Base-by-base conservation (phyloP, 1,140 invertebrate genomes). In the Rhagoletis pomonella region DNA sequence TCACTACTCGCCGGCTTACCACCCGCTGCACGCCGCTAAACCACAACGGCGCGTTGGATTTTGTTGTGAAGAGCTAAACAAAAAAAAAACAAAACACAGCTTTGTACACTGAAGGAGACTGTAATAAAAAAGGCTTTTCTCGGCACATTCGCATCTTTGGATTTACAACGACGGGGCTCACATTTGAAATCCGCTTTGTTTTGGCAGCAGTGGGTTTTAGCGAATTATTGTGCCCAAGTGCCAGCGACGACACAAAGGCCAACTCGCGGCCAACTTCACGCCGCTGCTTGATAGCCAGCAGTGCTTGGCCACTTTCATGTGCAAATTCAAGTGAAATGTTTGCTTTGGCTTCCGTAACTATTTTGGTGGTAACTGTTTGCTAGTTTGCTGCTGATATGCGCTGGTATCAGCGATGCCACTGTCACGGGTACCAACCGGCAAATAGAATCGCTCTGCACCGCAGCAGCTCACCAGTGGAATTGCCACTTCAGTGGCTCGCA, bases 301-400 rank as follows among this genome's bases (percentile, higher is more conserved):
- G 47, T n/a, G 47, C 47, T 81, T 50, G 73, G 50, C 73, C n/a
- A 55, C 73, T 81, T 81, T 55, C 73, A 81, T 81, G 73, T 81
- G 47, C 73, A 81, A 81, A 81, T 81, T 81, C 73, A 58, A 81
- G 50, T 81, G 73, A 81, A 81, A 81, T 81, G 73, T 81, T 81
- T 81, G 47, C 44, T 50, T 55, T 81, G 47, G 73, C 73, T 81
- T 81, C 47, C 73, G 73, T 47, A 81, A 81, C 47, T 29, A 29
- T 29, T 29, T 29, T 29, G 29, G 29, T 29, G 73, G 73, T 81
- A 81, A 81, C 73, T 58, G 47, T 58, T 81, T 50, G 73, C 42
- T 29, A 29, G 50, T 14, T 62, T 62, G 60, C 60, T 67, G 6
- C 0, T 67, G 73, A 81, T 81, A 81, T 55, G 73, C 17, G 73